Base-by-base conservation (phyloP, 2,113 vertebrate species). In the Brienomyrus brachyistius region DNA sequence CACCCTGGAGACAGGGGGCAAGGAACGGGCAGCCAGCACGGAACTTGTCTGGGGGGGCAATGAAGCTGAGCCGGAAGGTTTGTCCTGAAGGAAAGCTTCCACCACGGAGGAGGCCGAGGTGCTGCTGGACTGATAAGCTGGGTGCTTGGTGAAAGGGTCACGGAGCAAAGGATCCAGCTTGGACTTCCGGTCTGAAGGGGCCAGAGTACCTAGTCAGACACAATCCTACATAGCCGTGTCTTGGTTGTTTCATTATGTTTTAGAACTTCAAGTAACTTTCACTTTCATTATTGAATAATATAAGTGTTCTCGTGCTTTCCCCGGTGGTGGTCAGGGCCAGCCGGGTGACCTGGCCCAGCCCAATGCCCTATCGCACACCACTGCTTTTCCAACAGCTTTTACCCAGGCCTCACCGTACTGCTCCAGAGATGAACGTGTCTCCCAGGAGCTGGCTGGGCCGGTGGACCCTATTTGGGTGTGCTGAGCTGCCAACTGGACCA, bases 401-500 rank as follows among this genome's bases (percentile, higher is more conserved):
- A 31, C 27, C 10, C 62, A 66, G 62, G n/a, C 19, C 97, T 97
- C 94, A 99, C 98, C 98, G 0, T 97, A 99, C 93, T 98, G 98
- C 93, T 97, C 97, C 70, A 98, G 95, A 13, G 97, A 91, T 54
- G 96, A 91, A 89, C 97, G 96, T 5, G 96, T 95, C 90, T 99
- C 98, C 98, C 98, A 99, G 77, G 97, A 97, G 88, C 97, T 97
- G 56, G 97, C 97, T 50, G 94, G 93, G 21, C 91, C 95, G 3
- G 97, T 94, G 47, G 97, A 96, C 87, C 92, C 95, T 0, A 94
- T 91, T 91, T 96, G 95, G 89, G 97, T 96, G 92, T 98, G 98
- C 94, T 99, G 98, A 82, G 97, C 97, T 1, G 98, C 98, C 93
- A 99, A 92, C 94, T 99, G 98, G 50, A 98, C 98, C 95, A 99